Evolutionary conservation across 2,888 invertebrate genomes (phyloP).

Genomic region (Lasioglossum leucozonium): DNA sequence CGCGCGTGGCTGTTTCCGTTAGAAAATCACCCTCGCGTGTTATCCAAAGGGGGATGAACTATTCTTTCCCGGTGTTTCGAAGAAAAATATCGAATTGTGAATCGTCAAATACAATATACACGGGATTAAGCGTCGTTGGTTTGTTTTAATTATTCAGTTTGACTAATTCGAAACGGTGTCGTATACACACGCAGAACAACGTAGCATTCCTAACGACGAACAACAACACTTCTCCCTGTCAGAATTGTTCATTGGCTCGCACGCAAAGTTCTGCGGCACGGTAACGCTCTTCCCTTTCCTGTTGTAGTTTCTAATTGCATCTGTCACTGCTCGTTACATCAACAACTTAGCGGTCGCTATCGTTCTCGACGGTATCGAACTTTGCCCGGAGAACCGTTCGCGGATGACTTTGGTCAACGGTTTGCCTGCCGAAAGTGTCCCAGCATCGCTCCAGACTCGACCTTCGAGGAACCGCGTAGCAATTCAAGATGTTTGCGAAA

Average conservation of each 20-base stretch:
- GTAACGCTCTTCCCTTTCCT: background rate
- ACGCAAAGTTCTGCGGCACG: background rate
- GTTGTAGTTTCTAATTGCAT: constrained; percentile 6
- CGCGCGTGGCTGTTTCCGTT: background rate
- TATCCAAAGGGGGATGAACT: background rate
- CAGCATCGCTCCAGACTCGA: background rate
- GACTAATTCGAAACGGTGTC: background rate
- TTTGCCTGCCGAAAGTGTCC: background rate
- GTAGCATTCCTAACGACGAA: background rate
- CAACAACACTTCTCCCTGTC: background rate
- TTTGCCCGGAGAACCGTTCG: background rate
- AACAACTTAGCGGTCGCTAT: background rate
- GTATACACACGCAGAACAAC: background rate
- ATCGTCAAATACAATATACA: background rate
- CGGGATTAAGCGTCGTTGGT: background rate
- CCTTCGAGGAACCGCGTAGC: background rate
- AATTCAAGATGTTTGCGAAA: background rate
- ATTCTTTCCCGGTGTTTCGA: background rate
- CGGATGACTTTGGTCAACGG: background rate
- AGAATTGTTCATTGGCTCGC: background rate
- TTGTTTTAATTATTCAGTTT: background rate
- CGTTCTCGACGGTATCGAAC: background rate
- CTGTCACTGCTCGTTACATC: constrained; percentile 8
- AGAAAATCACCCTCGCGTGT: background rate
- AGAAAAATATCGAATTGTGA: background rate